A percentile compares a stretch with the other conserved stretches of the same genome.
Conservation (phyloP, 2,797 vertebrate species). For the Myotis daubentonii region DNA sequence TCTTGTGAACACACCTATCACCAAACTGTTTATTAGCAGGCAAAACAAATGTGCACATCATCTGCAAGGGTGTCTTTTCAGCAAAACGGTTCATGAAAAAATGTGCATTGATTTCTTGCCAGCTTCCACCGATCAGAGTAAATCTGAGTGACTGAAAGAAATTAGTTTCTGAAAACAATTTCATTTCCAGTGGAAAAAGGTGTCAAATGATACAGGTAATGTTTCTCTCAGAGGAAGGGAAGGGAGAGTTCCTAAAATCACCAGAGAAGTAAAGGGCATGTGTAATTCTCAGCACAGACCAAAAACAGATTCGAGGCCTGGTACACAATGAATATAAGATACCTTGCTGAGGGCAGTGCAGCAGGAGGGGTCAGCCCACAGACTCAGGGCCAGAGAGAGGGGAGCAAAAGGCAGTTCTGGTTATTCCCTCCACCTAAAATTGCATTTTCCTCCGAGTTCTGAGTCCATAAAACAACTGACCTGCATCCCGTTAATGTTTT, state of each 20-base stretch:
- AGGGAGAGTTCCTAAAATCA: background rate
- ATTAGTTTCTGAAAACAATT: slow-evolving; percentile 53
- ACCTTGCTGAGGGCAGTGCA: background rate
- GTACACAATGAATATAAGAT: too few species aligned
- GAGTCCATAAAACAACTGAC: background rate
- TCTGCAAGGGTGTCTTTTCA: slow-evolving; percentile 9
- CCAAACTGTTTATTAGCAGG: background rate
- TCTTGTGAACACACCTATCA: background rate
- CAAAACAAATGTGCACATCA: background rate
- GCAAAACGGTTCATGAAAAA: background rate
- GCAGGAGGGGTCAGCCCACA: background rate
- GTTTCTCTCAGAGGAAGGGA: background rate
- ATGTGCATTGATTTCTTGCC: slow-evolving; percentile 33
- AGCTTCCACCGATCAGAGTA: slow-evolving; percentile 13
- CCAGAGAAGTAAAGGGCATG: background rate
- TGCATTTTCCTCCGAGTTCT: background rate
- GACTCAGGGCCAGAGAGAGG: background rate
- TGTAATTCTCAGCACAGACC: background rate
- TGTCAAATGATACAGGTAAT: background rate
- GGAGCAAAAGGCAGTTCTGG: background rate
- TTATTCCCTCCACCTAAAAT: background rate
- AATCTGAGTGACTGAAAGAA: background rate
- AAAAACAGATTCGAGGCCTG: background rate
- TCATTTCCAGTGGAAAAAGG: background rate
- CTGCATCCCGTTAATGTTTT: background rate